A percentile compares a stretch with the other conserved stretches of the same genome.
Conservation (phyloP, 2,113 vertebrate species). For the Oostethus manadensis region DNA sequence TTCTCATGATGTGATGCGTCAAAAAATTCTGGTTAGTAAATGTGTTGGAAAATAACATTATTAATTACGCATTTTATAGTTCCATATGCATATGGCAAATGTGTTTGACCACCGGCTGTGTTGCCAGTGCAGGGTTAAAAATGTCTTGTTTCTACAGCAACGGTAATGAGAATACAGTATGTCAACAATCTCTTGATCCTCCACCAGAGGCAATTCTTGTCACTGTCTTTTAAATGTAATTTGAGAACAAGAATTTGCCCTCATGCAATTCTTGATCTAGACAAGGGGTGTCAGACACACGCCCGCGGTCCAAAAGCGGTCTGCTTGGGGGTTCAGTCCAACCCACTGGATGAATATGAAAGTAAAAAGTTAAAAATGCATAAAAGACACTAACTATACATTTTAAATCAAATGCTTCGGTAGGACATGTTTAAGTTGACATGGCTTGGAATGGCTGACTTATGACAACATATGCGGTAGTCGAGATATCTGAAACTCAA, state of each 20-base stretch:
- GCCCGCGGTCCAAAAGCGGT: background rate
- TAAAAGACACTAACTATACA: too few species aligned
- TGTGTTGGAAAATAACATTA: too few species aligned
- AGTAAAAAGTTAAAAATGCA: background rate
- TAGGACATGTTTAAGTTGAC: background rate
- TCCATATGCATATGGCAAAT: too few species aligned
- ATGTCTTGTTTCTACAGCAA: conserved; percentile 57
- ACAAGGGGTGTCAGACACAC: background rate
- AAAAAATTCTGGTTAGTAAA: too few species aligned
- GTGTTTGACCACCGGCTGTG: background rate
- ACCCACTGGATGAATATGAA: background rate
- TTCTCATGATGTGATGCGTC: too few species aligned
- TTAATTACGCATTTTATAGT: too few species aligned
- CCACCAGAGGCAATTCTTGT: conserved; percentile 9
- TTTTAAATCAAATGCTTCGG: too few species aligned
- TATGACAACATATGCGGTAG: too few species aligned
- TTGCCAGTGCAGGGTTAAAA: conserved; percentile 22
- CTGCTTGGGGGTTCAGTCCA: background rate
- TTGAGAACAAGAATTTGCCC: background rate
- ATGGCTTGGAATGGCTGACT: too few species aligned
- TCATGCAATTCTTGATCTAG: conserved; percentile 1
- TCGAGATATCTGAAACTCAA: too few species aligned
- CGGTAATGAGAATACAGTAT: conserved; percentile 34
- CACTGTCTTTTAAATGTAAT: conserved; percentile 1
- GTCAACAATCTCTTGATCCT: conserved; percentile 38